A percentile compares a stretch with the other conserved stretches of the same genome.
These are phyloP conservation scores for Hesperophylax magnus DNA, from an alignment of 1,140 invertebrate species.

Conservation along the genomic window DNA sequence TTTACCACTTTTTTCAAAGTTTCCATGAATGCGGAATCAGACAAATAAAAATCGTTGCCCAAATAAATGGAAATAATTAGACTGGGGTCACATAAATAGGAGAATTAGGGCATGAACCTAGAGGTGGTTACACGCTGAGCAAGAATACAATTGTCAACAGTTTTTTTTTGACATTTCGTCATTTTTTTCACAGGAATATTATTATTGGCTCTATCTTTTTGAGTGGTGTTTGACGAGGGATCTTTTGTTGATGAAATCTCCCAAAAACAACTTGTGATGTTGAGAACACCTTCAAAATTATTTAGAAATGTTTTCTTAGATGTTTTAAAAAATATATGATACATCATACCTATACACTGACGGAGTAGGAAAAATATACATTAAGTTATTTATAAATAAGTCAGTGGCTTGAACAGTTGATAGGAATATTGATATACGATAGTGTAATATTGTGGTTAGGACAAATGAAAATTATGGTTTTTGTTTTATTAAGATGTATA, in stretches of 20 bases:
- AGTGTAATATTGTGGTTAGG: no score
- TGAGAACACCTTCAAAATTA: neutral
- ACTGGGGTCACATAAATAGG: conserved; percentile 55
- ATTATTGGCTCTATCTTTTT: conserved; percentile 58
- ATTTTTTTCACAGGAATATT: conserved; percentile 56
- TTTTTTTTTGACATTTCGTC: conserved; percentile 56
- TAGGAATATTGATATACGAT: no score
- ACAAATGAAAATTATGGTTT: no score
- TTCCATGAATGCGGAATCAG: conserved; percentile 19
- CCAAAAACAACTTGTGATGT: conserved; percentile 3
- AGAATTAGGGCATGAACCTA: conserved; percentile 57
- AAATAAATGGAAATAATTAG: conserved; percentile 58
- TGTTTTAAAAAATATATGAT: no score
- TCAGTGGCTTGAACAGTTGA: no score
- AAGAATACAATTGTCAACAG: conserved; percentile 54
- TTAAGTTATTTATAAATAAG: no score
- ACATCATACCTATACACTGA: no score
- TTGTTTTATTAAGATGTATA: no score
- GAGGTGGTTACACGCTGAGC: conserved; percentile 43
- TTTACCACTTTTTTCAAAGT: conserved; percentile 47
- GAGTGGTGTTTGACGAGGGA: conserved; percentile 53
- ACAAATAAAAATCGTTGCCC: conserved; percentile 52
- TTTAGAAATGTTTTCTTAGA: neutral
- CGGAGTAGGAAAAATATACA: no score
- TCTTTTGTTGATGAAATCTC: conserved; percentile 14